A percentile compares a stretch with the other conserved stretches of the same genome.
phyloP scores from a whole-genome alignment of 2,113 vertebrate species.

The Cebidichthys violaceus region DNA sequence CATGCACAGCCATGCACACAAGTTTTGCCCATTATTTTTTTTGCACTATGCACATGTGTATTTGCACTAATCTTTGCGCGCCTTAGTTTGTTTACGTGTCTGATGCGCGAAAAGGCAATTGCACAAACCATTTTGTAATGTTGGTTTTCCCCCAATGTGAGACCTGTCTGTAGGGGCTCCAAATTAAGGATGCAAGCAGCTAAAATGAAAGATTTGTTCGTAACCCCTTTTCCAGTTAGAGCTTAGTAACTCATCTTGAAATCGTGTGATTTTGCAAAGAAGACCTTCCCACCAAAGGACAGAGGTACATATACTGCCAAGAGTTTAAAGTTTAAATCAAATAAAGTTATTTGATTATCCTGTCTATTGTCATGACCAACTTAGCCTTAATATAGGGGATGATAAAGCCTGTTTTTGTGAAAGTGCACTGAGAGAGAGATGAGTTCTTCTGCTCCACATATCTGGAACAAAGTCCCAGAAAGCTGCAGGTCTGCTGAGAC shows the following conservation, averaged over 20 bases:
- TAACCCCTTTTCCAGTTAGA: slow-evolving; percentile 56
- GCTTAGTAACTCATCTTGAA: slow-evolving; percentile 29
- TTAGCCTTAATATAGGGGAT: slow-evolving; percentile 63
- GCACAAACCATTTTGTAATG: slow-evolving; percentile 47
- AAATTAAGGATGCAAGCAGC: slow-evolving; percentile 46
- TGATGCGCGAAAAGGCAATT: slow-evolving; percentile 29
- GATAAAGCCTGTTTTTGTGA: slow-evolving; percentile 38
- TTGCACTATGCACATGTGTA: slow-evolving; percentile 15
- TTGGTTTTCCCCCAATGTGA: slow-evolving; percentile 16
- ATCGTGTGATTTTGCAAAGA: slow-evolving; percentile 49
- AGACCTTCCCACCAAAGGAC: slow-evolving; percentile 40
- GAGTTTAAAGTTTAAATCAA: slow-evolving; percentile 52
- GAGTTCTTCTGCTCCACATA: too few relatives aligned
- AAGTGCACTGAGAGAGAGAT: slow-evolving; percentile 30
- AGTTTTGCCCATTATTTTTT: slow-evolving; percentile 43
- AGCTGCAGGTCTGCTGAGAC: too few relatives aligned
- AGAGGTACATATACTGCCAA: slow-evolving; percentile 21
- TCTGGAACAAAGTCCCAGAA: too few relatives aligned
- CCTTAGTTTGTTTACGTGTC: slow-evolving; percentile 16
- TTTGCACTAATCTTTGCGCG: slow-evolving; percentile 26
- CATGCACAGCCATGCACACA: slow-evolving; percentile 22
- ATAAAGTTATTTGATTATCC: slow-evolving; percentile 61
- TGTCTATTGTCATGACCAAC: slow-evolving; percentile 64
- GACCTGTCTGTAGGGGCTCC: slow-evolving; percentile 30
- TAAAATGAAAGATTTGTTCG: slow-evolving; percentile 76